Evolutionary conservation across 1,140 invertebrate genomes (phyloP).

Genomic region (Bombus balteatus): DNA sequence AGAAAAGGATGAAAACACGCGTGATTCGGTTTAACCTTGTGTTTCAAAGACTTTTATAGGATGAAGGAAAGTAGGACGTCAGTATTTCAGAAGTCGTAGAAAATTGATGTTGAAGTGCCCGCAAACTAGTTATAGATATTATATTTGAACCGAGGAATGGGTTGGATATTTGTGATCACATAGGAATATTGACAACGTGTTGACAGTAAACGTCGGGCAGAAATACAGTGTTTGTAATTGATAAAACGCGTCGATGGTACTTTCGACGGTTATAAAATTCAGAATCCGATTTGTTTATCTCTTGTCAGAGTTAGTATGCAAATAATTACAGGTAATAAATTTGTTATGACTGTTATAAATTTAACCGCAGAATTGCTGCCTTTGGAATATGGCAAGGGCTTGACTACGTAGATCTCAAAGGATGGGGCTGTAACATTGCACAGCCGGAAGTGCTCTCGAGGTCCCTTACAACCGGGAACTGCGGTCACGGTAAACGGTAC

Average conservation of each 20-base stretch:
- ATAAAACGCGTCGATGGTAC: slow-evolving; percentile 1
- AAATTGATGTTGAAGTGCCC: not conserved
- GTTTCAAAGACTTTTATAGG: not conserved
- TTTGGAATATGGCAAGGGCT: slow-evolving; percentile 59
- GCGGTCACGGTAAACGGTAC: slow-evolving; percentile 5
- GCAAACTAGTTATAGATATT: not conserved
- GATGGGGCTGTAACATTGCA: slow-evolving; percentile 41
- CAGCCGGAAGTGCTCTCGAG: slow-evolving; percentile 56
- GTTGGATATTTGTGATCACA: not conserved
- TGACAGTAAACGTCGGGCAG: not conserved
- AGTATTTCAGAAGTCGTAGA: not conserved
- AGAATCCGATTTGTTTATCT: slow-evolving; percentile 18
- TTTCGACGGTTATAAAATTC: too few relatives aligned
- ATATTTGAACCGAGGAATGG: not conserved
- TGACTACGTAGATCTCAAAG: slow-evolving; percentile 61
- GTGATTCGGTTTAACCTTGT: not conserved
- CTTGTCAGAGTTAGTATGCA: slow-evolving; percentile 46
- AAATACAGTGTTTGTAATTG: not conserved
- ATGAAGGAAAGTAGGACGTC: not conserved
- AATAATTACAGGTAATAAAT: slow-evolving; percentile 56
- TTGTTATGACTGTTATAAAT: slow-evolving; percentile 61
- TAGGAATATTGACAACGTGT: not conserved
- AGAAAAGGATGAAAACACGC: not conserved
- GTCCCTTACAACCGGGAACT: slow-evolving; percentile 5
- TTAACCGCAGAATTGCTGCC: slow-evolving; percentile 38